Evolutionary conservation across 2,888 invertebrate species (phyloP).

Genomic region (Liopterus haemorrhoidalis): DNA sequence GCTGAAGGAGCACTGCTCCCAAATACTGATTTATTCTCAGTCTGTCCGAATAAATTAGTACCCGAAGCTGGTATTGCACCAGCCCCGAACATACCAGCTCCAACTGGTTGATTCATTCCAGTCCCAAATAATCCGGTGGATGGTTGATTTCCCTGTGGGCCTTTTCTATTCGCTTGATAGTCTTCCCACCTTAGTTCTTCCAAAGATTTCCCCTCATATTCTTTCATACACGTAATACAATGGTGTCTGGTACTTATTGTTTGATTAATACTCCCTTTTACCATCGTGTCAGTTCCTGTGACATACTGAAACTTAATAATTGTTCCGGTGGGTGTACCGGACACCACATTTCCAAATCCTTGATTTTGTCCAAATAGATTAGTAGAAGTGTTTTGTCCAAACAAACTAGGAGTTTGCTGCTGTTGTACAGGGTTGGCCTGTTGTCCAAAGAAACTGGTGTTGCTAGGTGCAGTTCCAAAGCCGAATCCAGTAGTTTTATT

Average conservation of each 20-base stretch:
- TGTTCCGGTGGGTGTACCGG: conserved; percentile 56
- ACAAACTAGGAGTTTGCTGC: conserved; percentile 53
- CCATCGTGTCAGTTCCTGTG: conserved; percentile 83
- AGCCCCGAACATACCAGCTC: conserved; percentile 19
- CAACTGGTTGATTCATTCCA: conserved; percentile 37
- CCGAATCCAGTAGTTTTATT: conserved; percentile 54
- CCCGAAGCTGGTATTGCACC: conserved; percentile 9
- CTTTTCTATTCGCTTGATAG: conserved; percentile 85
- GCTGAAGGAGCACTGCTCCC: conserved; percentile 43
- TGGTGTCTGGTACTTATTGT: conserved; percentile 90
- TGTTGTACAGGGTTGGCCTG: conserved; percentile 41
- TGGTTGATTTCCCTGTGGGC: conserved; percentile 49
- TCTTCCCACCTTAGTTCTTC: conserved; percentile 94
- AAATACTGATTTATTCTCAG: conserved; percentile 39
- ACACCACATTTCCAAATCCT: conserved; percentile 35
- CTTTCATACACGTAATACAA: conserved; percentile 98
- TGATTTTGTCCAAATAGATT: conserved; percentile 36
- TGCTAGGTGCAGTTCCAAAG: conserved; percentile 45
- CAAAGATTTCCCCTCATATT: conserved; percentile 89
- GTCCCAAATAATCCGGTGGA: conserved; percentile 50
- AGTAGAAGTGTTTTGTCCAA: conserved; percentile 57
- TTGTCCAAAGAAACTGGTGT: conserved; percentile 51
- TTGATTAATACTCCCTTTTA: conserved; percentile 78
- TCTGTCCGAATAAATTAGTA: conserved; percentile 36
- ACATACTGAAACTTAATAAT: conserved; percentile 81